Conservation (phyloP, 2,113 vertebrate genomes). For the Paradisaea rubra region DNA sequence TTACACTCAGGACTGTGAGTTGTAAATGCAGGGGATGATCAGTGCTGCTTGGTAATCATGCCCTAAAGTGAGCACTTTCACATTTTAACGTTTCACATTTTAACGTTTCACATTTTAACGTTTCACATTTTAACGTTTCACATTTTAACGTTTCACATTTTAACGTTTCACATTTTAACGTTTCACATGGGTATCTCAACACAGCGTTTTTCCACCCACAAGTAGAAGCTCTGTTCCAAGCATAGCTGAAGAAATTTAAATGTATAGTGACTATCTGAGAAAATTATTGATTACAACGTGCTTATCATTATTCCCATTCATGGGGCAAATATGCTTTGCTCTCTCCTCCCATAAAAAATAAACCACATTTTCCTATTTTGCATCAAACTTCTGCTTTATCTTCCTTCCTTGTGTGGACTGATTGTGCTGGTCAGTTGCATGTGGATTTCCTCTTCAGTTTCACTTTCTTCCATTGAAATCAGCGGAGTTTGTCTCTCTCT, state of each 20-base stretch:
- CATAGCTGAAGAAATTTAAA: background rate
- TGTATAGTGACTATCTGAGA: background rate
- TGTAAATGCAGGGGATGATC: background rate
- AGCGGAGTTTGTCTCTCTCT: background rate
- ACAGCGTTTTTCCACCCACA: background rate
- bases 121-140: background rate
- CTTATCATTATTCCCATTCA: background rate
- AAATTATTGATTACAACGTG: fast-evolving
- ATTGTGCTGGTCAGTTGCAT: background rate
- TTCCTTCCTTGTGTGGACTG: background rate
- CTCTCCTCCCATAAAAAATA: background rate
- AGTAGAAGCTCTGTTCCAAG: background rate
- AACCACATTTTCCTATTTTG: background rate
- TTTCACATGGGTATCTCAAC: fast-evolving
- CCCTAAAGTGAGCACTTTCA: fast-evolving
- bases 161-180: fast-evolving
- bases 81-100: background rate
- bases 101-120: background rate
- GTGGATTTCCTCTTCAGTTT: background rate
- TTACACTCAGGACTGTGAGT: background rate
- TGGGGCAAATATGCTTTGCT: background rate
- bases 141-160: background rate
- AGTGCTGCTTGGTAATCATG: fast-evolving
- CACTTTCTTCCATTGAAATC: background rate
- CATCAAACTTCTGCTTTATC: background rate